Evolutionary conservation across 2,888 invertebrate genomes (phyloP).

Genomic region (Epistrophe grossulariae): DNA sequence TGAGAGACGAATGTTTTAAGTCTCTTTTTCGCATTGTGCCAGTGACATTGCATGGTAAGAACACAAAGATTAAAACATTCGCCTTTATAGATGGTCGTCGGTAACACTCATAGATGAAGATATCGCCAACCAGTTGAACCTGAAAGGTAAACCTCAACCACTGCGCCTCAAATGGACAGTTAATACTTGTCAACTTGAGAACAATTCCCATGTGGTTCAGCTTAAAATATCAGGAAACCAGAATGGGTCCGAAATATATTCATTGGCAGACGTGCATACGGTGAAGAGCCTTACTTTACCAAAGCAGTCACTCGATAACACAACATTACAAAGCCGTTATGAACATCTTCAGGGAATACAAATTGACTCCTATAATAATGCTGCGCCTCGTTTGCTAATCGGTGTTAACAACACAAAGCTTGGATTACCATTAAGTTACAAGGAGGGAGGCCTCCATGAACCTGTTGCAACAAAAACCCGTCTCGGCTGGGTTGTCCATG

Average conservation of each 20-base stretch:
- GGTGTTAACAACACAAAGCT: background rate
- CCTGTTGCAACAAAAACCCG: background rate
- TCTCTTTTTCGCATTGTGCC: no score
- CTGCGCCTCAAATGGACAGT: slow-evolving; percentile 46
- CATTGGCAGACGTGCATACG: slow-evolving; percentile 28
- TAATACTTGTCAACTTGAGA: slow-evolving; percentile 32
- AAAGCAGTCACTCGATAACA: slow-evolving; percentile 29
- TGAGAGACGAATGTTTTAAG: no score
- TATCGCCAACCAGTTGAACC: slow-evolving; percentile 3
- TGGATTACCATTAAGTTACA: background rate
- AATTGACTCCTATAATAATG: background rate
- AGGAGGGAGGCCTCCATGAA: background rate
- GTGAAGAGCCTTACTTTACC: slow-evolving; percentile 50
- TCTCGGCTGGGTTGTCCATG: background rate
- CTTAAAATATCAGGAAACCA: slow-evolving; percentile 34
- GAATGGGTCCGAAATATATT: background rate
- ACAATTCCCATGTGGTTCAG: slow-evolving; percentile 28
- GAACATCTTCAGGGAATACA: background rate
- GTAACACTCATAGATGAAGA: slow-evolving; percentile 29
- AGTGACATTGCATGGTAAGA: no score
- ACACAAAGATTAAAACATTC: slow-evolving; percentile 6
- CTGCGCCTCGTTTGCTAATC: background rate
- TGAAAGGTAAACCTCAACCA: slow-evolving; percentile 17
- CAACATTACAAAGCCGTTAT: background rate
- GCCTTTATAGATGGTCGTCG: slow-evolving; percentile 7